These are phyloP conservation scores for Micrastur ruficollis DNA, from an alignment of 2,797 vertebrate genomes.

Conservation along the genomic window DNA sequence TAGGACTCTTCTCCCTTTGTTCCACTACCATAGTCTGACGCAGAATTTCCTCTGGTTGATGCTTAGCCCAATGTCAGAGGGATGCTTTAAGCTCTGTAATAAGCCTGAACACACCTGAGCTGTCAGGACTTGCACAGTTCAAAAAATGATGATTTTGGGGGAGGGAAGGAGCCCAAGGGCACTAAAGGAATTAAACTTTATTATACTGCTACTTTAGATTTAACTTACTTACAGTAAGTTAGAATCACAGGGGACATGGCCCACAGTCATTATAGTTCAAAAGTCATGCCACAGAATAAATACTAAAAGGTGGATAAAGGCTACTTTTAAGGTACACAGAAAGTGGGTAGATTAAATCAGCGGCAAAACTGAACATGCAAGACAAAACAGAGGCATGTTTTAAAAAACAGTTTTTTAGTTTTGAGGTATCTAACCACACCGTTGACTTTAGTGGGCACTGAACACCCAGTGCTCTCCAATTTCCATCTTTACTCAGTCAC, in stretches of 20 bases:
- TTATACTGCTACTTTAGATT: background rate
- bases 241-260: background rate
- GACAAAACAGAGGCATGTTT: background rate
- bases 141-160: background rate
- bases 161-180: background rate
- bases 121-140: background rate
- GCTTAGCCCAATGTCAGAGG: background rate
- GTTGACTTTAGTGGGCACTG: background rate
- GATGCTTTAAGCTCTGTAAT: background rate
- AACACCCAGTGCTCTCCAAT: background rate
- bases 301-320: background rate
- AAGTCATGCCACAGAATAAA: background rate
- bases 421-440: background rate
- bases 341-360: background rate
- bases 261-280: background rate
- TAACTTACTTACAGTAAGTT: background rate
- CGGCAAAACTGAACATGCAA: background rate
- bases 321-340: background rate
- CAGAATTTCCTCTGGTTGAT: background rate
- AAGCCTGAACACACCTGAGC: background rate
- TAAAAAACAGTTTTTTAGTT: background rate
- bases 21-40: background rate
- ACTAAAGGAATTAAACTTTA: background rate
- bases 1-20: background rate
- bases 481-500: background rate